Evolutionary conservation across 1,140 invertebrate genomes (phyloP), one percentile per base, ranked within the genome.

Genomic region (Drosophila tsacasi): DNA sequence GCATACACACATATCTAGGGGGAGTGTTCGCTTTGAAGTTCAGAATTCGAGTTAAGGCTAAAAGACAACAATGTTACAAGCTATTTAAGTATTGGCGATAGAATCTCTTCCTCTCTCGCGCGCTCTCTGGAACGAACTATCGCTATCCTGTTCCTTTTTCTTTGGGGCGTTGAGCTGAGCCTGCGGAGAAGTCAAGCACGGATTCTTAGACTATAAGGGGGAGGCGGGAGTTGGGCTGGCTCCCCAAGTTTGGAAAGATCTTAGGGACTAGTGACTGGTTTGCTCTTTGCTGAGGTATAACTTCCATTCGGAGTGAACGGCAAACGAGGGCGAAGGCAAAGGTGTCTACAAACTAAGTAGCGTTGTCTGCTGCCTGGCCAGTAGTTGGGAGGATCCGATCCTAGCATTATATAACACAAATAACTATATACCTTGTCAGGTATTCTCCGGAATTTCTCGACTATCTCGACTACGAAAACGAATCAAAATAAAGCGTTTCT

Each of bases 61-160:
- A 74, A 30, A 25, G 35, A 57, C 54, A 57, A 84, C 64, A 55
- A 46, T 55, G 75, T 87, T 87, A 89, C 74, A 90, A 84, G 85
- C 84, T 89, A 89, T 64, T 87, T 90, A 89, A 89, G 84, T 89
- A 89, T 89, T 90, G 79, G 85, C 85, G 62, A 57, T 89, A 85
- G 78, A 85, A 72, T 79, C 37, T 55, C 40, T 17, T 30, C n/a
- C 17, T 7, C 27, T 52, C 50, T 32, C 37, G 65, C 37, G 65
- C 61, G 39, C 25, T 50, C 32, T 50, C 27, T 62, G 37, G 52
- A 55, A 37, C 19, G 52, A 55, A 37, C 19, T 15, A 5, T 21
- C 21, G 17, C 13, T 2, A 23, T 23, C 30, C 12, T 19, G n/a
- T 54, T 32, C 32, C 15, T 39, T 37, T 19, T 37, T 19, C 13